phyloP scores from a whole-genome alignment of 1,140 invertebrate genomes.

The Eriosoma lanigerum region DNA sequence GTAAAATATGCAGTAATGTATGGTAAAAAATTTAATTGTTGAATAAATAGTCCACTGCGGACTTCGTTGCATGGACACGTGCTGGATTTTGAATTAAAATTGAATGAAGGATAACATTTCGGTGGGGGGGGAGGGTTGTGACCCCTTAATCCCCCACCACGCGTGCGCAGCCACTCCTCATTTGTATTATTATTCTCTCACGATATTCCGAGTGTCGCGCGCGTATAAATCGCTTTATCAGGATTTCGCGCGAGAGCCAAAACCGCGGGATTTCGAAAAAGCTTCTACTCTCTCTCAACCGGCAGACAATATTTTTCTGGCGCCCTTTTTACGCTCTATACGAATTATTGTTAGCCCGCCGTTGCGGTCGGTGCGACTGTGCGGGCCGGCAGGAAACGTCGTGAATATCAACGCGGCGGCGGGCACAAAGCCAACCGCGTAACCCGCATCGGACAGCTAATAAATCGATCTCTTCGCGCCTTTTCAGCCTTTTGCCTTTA shows the following conservation, averaged over 20 bases:
- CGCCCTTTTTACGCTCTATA: not conserved
- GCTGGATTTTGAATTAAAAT: no score
- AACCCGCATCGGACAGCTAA: conserved; percentile 28
- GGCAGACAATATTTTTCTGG: not conserved
- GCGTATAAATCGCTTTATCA: not conserved
- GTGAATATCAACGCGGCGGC: not conserved
- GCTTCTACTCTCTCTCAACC: not conserved
- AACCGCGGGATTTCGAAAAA: not conserved
- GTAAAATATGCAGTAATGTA: no score
- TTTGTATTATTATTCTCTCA: no score
- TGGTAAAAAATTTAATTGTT: no score
- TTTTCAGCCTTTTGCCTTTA: not conserved
- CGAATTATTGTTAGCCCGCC: not conserved
- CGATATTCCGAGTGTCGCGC: not conserved
- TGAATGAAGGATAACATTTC: no score
- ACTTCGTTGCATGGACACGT: no score
- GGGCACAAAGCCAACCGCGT: conserved; percentile 33
- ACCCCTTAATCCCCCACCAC: no score
- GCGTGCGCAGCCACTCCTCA: no score
- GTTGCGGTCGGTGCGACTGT: not conserved
- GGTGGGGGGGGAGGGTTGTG: no score
- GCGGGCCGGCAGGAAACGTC: not conserved
- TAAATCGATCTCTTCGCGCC: conserved; percentile 15
- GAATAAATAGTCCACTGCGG: no score
- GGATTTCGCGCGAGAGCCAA: not conserved